Percentiles rank a stretch among this genome's conserved stretches.
Evolutionary conservation across 2,113 vertebrate species (phyloP).

Genomic region (Ageneiosus marmoratus): DNA sequence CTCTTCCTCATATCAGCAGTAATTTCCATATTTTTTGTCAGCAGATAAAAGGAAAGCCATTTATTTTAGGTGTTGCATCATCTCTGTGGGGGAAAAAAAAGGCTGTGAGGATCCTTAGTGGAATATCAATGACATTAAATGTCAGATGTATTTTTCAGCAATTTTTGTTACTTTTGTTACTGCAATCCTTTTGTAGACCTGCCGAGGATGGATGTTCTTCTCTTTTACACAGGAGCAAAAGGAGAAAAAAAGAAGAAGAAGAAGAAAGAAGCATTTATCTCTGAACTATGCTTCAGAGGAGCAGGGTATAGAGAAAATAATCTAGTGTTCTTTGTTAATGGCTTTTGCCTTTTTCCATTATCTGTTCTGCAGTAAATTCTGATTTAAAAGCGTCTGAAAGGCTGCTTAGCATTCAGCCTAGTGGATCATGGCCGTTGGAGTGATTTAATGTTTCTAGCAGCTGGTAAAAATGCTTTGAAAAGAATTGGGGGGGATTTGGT

Average conservation of each 20-base stretch:
- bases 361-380: conserved; percentile 30
- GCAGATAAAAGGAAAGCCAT: neutral
- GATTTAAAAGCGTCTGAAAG: conserved; percentile 24
- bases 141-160: neutral
- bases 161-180: neutral
- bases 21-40: neutral
- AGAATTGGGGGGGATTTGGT: neutral
- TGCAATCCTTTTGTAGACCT: neutral
- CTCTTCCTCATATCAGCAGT: neutral
- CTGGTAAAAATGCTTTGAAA: neutral
- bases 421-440: neutral
- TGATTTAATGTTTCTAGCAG: neutral
- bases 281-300: neutral
- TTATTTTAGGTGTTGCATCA: neutral
- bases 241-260: neutral
- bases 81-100: neutral
- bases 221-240: neutral
- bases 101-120: neutral
- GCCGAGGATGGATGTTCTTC: neutral
- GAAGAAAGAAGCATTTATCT: conserved; percentile 5
- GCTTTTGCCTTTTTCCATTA: conserved; percentile 33
- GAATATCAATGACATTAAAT: neutral
- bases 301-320: conserved; percentile 14
- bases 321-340: conserved; percentile 30
- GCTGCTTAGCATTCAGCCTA: conserved; percentile 27